These are phyloP conservation scores for Lathronympha strigana DNA, from an alignment of 2,888 invertebrate genomes.

Conservation along the genomic window DNA sequence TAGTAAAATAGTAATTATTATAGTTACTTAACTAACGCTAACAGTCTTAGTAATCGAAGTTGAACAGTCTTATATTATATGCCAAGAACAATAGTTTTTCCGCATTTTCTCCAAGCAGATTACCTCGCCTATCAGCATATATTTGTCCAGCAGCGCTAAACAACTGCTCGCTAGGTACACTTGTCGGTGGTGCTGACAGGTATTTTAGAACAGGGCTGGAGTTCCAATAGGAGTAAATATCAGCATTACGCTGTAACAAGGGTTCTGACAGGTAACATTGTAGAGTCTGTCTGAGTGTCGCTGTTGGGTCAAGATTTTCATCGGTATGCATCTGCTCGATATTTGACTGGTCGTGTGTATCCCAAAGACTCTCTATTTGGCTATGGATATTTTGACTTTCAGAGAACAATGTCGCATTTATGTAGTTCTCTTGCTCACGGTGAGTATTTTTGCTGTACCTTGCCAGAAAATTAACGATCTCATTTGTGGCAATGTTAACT, in stretches of 20 bases:
- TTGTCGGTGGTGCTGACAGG: slow-evolving; percentile 45
- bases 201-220: slow-evolving; percentile 41
- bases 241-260: slow-evolving; percentile 34
- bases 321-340: slow-evolving; percentile 16
- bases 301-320: slow-evolving; percentile 26
- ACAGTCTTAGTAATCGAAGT: slow-evolving; percentile 40
- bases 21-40: slow-evolving; percentile 35
- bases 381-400: slow-evolving; percentile 10
- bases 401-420: slow-evolving; percentile 13
- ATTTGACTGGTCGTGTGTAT: slow-evolving; percentile 10
- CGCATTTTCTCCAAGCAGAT: slow-evolving; percentile 44
- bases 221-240: slow-evolving; percentile 40
- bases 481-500: slow-evolving; percentile 10
- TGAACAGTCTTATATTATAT: slow-evolving; percentile 44
- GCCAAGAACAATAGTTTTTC: slow-evolving; percentile 44
- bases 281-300: slow-evolving; percentile 32
- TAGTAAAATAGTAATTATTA: slow-evolving; percentile 31
- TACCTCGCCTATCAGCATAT: slow-evolving; percentile 43
- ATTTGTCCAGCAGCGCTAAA: slow-evolving; percentile 48
- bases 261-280: slow-evolving; percentile 35
- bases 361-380: slow-evolving; percentile 12
- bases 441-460: no score
- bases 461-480: no score
- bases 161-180: slow-evolving; percentile 46
- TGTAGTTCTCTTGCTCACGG: slow-evolving; percentile 8